Evolutionary conservation across 2,888 invertebrate species (phyloP).

Genomic region (Hirtodrosophila trivittata): DNA sequence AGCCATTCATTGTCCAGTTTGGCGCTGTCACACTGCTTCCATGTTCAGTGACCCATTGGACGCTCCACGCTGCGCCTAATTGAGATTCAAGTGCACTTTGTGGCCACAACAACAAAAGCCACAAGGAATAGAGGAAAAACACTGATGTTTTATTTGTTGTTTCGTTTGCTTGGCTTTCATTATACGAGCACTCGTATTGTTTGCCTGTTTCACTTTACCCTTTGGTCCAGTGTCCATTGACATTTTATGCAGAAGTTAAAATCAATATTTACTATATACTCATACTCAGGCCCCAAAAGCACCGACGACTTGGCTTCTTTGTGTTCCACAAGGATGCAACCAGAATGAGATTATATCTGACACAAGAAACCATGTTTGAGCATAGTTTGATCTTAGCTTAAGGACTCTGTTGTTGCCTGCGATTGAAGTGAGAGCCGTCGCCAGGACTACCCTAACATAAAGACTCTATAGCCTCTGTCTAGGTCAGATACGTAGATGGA

Average conservation of each 20-base stretch:
- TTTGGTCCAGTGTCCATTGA: conserved; percentile 29
- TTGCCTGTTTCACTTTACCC: conserved; percentile 41
- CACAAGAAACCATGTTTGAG: too few relatives aligned
- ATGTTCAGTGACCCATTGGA: conserved; percentile 60
- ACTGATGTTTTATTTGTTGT: conserved; percentile 5
- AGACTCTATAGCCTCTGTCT: too few relatives aligned
- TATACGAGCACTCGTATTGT: conserved; percentile 27
- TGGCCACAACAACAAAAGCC: conserved; percentile 21
- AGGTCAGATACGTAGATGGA: too few relatives aligned
- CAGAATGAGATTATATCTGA: too few relatives aligned
- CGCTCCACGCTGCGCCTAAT: conserved; percentile 58
- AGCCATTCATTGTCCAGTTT: conserved; percentile 32
- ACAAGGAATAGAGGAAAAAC: conserved; percentile 18
- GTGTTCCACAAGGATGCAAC: too few relatives aligned
- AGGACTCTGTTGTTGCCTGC: too few relatives aligned
- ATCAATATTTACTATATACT: conserved; percentile 59
- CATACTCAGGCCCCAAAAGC: background rate
- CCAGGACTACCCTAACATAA: too few relatives aligned
- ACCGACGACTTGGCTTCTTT: too few relatives aligned
- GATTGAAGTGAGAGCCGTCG: too few relatives aligned
- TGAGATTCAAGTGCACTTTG: conserved; percentile 70
- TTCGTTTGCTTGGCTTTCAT: conserved; percentile 19
- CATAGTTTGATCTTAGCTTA: too few relatives aligned
- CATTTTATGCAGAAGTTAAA: conserved; percentile 40
- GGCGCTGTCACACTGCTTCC: conserved; percentile 3